Evolutionary conservation across 2,888 invertebrate genomes (phyloP).

Genomic region (Dasypolia templi): DNA sequence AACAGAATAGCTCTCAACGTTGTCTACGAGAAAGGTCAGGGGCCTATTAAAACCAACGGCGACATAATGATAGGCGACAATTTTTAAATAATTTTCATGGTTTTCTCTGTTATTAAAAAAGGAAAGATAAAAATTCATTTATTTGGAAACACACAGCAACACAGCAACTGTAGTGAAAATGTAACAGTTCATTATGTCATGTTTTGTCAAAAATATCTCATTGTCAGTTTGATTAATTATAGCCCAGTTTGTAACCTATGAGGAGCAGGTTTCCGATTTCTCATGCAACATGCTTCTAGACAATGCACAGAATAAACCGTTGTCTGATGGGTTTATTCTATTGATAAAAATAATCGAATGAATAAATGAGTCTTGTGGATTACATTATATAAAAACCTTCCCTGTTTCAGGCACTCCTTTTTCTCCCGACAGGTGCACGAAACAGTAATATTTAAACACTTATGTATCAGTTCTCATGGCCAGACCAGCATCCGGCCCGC

Average conservation of each 20-base stretch:
- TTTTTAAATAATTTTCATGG: background rate
- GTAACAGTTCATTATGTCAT: background rate
- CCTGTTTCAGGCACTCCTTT: background rate
- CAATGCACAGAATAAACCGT: background rate
- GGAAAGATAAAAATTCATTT: background rate
- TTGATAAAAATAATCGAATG: background rate
- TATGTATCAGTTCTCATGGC: constrained; percentile 43
- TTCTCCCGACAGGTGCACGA: no score
- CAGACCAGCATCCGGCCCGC: constrained; percentile 26
- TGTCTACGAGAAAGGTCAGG: background rate
- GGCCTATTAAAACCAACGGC: background rate
- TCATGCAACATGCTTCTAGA: background rate
- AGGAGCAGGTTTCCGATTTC: background rate
- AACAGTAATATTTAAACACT: constrained; percentile 10
- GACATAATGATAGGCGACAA: background rate
- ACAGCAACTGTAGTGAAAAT: background rate
- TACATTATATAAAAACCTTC: no score
- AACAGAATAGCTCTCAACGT: background rate
- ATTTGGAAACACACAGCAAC: background rate
- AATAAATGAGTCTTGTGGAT: background rate
- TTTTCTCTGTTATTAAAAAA: background rate
- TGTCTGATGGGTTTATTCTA: no score
- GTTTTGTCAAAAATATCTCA: background rate
- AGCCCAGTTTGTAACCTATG: background rate
- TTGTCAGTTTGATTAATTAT: background rate